Base-by-base conservation (phyloP, 1,140 invertebrate genomes). In the Vanessa atalanta region DNA sequence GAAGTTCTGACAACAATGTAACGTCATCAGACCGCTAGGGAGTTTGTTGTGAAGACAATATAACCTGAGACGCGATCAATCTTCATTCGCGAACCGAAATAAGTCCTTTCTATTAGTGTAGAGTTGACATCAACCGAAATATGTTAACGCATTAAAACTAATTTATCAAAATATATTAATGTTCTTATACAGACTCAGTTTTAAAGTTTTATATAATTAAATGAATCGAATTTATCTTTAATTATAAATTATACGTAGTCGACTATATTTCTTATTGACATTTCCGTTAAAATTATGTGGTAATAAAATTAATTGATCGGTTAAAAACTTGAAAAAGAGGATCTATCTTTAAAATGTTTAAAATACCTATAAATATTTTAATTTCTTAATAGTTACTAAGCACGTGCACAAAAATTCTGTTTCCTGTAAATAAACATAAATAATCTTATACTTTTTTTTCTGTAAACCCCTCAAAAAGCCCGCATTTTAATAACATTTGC, bases 41-140 rank as follows among this genome's bases (percentile, higher is more conserved):
- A 65, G 78, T 83, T 84, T 84, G 82, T 83, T 84, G 81, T 82
- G 81, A 80, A 77, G 81, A 85, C 80, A 84, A 87, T 85, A 88
- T 88, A 85, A 85, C 81, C 80, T 80, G 72, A 84, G 85, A 80
- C 79, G 77, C 82, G 31, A 90, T 90, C 88, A 90, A 90, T 90
- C 88, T 90, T 90, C 83, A 89, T 90, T 85, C 76, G 72, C 71
- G 73, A 60, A 77, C 77, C 81, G 71, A 86, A 88, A 83, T 86
- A 85, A 81, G 67, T 55, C 67, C 53, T 69, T 73, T 55, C 64
- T 63, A 43, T 57, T 67, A 61, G 71, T 48, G 79, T 82, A 82
- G 64, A 16, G 73, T 75, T 71, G 23, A 61, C 73, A 76, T 37
- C 73, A 70, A 37, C 57, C 57, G 23, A 26, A 57, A 57, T 3